These are phyloP conservation scores for Galerucella pusilla DNA, from an alignment of 2,888 invertebrate genomes.

Conservation along the genomic window DNA sequence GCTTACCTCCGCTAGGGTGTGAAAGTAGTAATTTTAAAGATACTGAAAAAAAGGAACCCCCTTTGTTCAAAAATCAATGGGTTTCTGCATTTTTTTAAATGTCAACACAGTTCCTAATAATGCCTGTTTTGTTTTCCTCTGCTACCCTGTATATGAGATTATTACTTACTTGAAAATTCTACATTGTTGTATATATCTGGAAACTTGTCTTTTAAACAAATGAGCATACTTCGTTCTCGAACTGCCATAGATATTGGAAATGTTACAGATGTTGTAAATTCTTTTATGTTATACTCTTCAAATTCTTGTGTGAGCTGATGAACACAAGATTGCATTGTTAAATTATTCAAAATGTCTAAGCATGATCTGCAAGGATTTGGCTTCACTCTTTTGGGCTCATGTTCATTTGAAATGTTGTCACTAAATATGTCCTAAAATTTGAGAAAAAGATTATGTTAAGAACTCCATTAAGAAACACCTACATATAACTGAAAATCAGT, in stretches of 20 bases:
- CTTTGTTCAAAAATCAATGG: too few species aligned
- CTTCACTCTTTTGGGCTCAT: constrained; percentile 65
- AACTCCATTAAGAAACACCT: too few species aligned
- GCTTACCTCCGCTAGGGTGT: too few species aligned
- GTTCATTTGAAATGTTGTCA: constrained; percentile 7
- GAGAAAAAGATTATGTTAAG: neutral
- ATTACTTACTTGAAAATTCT: constrained; percentile 18
- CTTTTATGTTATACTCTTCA: constrained; percentile 72
- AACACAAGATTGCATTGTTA: constrained; percentile 67
- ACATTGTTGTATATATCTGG: constrained; percentile 64
- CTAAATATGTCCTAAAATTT: constrained; percentile 24
- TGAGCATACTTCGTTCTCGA: constrained; percentile 74
- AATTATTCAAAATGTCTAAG: constrained; percentile 76
- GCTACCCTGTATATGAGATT: too few species aligned
- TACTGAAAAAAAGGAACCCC: too few species aligned
- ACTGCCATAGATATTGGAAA: constrained; percentile 76
- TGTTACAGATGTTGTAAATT: constrained; percentile 77
- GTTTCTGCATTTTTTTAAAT: too few species aligned
- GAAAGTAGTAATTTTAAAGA: too few species aligned
- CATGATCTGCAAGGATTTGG: constrained; percentile 75
- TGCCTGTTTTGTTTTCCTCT: too few species aligned
- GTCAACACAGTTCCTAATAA: too few species aligned
- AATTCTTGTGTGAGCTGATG: constrained; percentile 67
- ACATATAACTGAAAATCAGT: neutral
- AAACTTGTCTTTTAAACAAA: constrained; percentile 70